phyloP scores from a whole-genome alignment of 1,140 invertebrate species.

The Bombus confusus region DNA sequence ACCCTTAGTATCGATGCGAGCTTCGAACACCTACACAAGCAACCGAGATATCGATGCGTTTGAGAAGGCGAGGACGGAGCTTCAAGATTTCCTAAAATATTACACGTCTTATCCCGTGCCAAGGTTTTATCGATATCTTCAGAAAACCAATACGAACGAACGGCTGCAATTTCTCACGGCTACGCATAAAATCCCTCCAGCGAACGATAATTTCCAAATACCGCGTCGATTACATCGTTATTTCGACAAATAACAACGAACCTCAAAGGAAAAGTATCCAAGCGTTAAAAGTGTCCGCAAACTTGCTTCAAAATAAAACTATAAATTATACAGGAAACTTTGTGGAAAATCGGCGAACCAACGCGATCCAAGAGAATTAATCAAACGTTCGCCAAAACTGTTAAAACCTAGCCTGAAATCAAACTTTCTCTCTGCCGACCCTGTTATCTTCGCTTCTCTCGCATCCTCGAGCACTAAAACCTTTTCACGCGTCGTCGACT shows the following conservation, averaged over 20 bases:
- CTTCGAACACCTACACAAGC: not conserved
- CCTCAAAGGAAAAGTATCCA: fast-evolving
- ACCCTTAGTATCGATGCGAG: not conserved
- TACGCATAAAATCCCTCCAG: fast-evolving
- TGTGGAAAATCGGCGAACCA: fast-evolving
- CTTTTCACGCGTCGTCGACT: not conserved
- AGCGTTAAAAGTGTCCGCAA: fast-evolving
- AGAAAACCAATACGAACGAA: no score
- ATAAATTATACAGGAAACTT: fast-evolving
- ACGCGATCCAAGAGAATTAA: fast-evolving
- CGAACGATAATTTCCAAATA: no score
- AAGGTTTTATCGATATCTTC: no score
- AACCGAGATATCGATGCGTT: no score
- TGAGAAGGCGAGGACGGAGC: not conserved
- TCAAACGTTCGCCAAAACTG: not conserved
- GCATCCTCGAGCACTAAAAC: not conserved
- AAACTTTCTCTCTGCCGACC: not conserved
- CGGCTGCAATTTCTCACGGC: no score
- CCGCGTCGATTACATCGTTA: fast-evolving
- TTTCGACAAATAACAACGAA: no score
- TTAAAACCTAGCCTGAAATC: not conserved
- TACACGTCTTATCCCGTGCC: fast-evolving
- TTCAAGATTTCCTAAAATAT: not conserved
- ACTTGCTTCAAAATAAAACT: fast-evolving
- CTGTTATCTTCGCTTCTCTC: not conserved